These are phyloP conservation scores for Pseudomugil tenellus DNA, from an alignment of 2,797 vertebrate species.

Conservation along the genomic window DNA sequence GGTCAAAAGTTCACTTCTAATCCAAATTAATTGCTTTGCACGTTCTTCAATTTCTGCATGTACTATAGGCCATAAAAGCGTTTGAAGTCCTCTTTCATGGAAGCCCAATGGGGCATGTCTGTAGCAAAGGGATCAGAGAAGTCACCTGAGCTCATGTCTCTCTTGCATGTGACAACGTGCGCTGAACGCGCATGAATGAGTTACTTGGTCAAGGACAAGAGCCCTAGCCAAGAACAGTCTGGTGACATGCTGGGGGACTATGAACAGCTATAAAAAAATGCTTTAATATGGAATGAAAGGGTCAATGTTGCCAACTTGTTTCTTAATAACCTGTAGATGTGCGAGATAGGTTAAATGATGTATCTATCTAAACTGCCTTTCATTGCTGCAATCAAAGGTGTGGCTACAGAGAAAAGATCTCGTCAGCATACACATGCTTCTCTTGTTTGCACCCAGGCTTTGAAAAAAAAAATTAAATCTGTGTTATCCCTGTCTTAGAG, in stretches of 20 bases:
- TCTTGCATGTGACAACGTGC: slow-evolving; percentile 30
- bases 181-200: slow-evolving; percentile 43
- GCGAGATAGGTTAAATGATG: slow-evolving; percentile 1
- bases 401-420: background rate
- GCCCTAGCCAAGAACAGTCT: slow-evolving; percentile 10
- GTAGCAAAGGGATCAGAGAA: slow-evolving; percentile 47
- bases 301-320: background rate
- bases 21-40: slow-evolving; percentile 40
- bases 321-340: slow-evolving; percentile 1
- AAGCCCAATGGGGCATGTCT: slow-evolving; percentile 57
- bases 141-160: slow-evolving; percentile 66
- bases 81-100: slow-evolving; percentile 52
- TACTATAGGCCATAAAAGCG: slow-evolving; percentile 46
- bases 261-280: slow-evolving; percentile 55
- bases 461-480: background rate
- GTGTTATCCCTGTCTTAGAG: background rate
- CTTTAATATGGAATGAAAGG: background rate
- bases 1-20: slow-evolving; percentile 65
- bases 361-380: slow-evolving; percentile 6
- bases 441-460: background rate
- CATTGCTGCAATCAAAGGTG: background rate
- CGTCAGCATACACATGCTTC: background rate
- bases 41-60: slow-evolving; percentile 15
- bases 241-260: slow-evolving; percentile 39
- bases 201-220: slow-evolving; percentile 51